Base-by-base conservation (phyloP, 2,888 invertebrate species). In the Apamea anceps region DNA sequence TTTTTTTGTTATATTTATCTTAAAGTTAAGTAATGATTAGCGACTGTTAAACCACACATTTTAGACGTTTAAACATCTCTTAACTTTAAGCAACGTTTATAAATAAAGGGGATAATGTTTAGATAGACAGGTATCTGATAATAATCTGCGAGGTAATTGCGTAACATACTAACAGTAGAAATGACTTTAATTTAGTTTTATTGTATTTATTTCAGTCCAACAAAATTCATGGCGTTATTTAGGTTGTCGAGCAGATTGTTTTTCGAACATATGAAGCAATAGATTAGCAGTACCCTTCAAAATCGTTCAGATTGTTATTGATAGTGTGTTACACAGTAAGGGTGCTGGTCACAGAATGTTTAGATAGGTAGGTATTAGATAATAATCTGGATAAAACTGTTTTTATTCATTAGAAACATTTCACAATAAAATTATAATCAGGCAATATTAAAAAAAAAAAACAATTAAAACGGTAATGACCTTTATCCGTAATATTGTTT, bases 401-500 rank as follows among this genome's bases (percentile, higher is more conserved):
- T 51, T 32, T 32, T 28, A 51, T 70, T 28, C 13, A 32, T 25
- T 25, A 51, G 21, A 21, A 21, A 25, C 1, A 70, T 13, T 32
- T 32, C 28, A 4, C 51, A 32, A 15, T 45, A 10, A 45, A 37
- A 37, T 63, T 63, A 18, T 63, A 62, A 62, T 28, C 1, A 62
- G 15, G 28, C 60, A 60, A n/a, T 6, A 28, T 28, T n/a, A n/a
- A 13, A 28, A 15, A 28, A 28, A 1, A 21, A 7, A 54, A 54
- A 21, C 25, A 28, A 7, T 28, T 28, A 0, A 62, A 18, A 28
- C 2, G 15, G 18, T 63, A 32, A 48, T n/a, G 7, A 71, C 21
- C 21, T 21, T 4, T 71, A 51, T 51, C 13, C n/a, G 18, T 21
- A n/a, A 67, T 72, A 42, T 37, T 77, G 51, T 32, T 78, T 66